These are phyloP conservation scores for Pristionchus maxplancki DNA, from an alignment of 2,888 invertebrate species.

Conservation along the genomic window DNA sequence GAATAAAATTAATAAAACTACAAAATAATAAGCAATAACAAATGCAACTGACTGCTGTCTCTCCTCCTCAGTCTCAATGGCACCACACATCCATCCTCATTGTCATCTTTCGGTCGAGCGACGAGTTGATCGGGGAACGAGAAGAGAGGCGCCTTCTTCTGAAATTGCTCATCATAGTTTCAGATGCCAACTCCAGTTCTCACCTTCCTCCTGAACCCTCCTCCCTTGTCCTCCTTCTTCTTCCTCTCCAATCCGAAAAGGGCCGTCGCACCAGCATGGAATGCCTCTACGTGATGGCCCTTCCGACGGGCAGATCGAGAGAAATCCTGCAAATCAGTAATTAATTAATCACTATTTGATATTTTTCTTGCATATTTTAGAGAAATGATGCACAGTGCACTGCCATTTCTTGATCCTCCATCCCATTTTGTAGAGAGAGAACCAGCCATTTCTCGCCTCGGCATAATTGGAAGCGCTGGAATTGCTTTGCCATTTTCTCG, in stretches of 20 bases:
- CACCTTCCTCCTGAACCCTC: conserved; percentile 13
- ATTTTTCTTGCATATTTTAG: background rate
- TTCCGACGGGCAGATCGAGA: background rate
- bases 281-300: background rate
- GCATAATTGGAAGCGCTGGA: conserved; percentile 8
- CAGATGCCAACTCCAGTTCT: background rate
- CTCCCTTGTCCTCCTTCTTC: conserved; percentile 38
- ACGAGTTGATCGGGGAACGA: conserved; percentile 47
- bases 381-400: too few species aligned
- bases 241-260: conserved; percentile 18
- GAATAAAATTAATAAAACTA: background rate
- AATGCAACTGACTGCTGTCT: background rate
- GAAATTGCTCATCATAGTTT: too few species aligned
- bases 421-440: background rate
- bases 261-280: background rate
- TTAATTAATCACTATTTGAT: background rate
- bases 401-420: background rate
- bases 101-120: conserved; percentile 10
- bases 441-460: background rate
- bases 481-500: background rate
- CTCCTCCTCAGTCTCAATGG: conserved; percentile 29
- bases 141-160: conserved; percentile 15
- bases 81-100: background rate
- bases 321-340: conserved; percentile 39
- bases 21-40: too few species aligned